Conservation (phyloP, 2,797 vertebrate genomes). For the Spinibarbus caldwelli region DNA sequence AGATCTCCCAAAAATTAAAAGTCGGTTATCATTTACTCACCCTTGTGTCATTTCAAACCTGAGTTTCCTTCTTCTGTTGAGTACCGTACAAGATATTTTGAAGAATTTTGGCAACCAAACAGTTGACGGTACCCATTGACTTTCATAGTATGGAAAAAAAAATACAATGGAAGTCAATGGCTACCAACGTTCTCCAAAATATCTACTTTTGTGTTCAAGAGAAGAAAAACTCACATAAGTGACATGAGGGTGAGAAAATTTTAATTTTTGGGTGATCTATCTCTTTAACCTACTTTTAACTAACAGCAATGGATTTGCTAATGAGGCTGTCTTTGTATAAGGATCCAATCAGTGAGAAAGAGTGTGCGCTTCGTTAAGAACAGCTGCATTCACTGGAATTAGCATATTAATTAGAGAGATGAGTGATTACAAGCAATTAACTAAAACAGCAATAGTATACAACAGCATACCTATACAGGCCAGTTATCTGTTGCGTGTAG, state of each 20-base stretch:
- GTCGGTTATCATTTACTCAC: background rate
- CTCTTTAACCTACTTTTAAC: constrained; percentile 31
- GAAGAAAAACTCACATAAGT: background rate
- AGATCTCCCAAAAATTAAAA: background rate
- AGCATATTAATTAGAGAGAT: constrained; percentile 59
- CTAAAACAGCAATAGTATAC: constrained; percentile 43
- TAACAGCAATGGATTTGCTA: constrained; percentile 31
- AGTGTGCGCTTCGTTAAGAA: constrained; percentile 43
- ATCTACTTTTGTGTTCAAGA: background rate
- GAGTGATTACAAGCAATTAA: constrained; percentile 54
- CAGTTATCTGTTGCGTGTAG: background rate
- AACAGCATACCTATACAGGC: constrained; percentile 16
- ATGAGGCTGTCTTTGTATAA: constrained; percentile 42
- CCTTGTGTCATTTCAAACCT: background rate
- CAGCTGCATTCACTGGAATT: constrained; percentile 55
- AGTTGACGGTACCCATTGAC: background rate
- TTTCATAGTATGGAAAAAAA: background rate
- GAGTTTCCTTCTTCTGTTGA: background rate
- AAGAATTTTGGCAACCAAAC: background rate
- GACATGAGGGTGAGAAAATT: background rate
- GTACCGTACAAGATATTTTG: background rate
- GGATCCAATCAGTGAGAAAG: constrained; percentile 33
- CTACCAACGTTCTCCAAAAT: background rate
- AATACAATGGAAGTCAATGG: too few species aligned
- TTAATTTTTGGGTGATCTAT: background rate